phyloP scores from a whole-genome alignment of 2,797 vertebrate genomes.

The Poecilia picta region DNA sequence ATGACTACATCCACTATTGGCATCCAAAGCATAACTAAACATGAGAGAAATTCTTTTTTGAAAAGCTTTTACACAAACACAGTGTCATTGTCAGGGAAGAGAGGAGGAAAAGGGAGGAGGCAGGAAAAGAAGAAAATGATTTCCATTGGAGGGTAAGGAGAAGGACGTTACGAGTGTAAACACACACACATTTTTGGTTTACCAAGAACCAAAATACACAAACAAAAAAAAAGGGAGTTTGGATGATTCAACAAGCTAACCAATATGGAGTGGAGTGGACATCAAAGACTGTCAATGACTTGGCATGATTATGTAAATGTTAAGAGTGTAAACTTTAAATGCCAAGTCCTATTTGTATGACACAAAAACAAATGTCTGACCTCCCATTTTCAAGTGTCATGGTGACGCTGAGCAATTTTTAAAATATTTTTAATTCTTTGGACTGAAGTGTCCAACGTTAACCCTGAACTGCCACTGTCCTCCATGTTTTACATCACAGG shows the following conservation, averaged over 20 bases:
- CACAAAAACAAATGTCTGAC: not conserved
- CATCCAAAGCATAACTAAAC: not conserved
- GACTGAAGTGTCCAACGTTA: not conserved
- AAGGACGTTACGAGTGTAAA: not conserved
- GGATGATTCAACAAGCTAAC: not conserved
- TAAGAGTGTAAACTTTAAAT: not conserved
- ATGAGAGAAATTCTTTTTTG: not conserved
- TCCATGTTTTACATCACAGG: not conserved
- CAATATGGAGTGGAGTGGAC: not conserved
- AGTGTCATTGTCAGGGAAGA: not conserved
- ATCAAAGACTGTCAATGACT: not conserved
- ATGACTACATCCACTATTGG: not conserved
- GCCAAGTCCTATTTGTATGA: not conserved
- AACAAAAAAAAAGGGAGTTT: too few species aligned
- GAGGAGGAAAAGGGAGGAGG: not conserved
- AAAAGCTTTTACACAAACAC: not conserved
- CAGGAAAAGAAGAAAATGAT: not conserved
- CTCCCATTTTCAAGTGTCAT: conserved; percentile 1
- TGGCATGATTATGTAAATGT: not conserved
- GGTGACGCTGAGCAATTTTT: not conserved
- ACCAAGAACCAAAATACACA: not conserved
- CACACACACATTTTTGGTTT: conserved; percentile 4
- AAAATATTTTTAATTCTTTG: not conserved
- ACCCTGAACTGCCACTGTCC: not conserved
- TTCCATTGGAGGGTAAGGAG: not conserved